Base-by-base conservation (phyloP, 2,797 vertebrate genomes). In the Falco naumanni region DNA sequence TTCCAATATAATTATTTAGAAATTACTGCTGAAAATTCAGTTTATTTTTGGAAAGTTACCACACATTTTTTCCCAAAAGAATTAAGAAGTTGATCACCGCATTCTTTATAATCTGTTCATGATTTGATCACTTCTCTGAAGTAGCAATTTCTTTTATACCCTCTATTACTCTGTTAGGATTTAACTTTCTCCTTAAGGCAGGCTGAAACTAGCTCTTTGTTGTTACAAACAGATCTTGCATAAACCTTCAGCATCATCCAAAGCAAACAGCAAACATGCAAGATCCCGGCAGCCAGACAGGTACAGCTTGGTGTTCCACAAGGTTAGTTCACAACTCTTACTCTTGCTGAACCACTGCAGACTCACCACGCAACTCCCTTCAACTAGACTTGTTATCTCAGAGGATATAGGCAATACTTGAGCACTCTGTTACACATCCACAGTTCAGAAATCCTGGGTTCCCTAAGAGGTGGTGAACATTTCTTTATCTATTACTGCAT, bases 201-300 rank as follows among this genome's bases (percentile, higher is more conserved):
- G 33, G 51, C 34, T 87, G 51, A 70, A 80, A 48, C 47, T 18
- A 48, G 53, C 33, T 79, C 13, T 72, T 56, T 57, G 41, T 45
- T 28, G 8, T 79, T 43, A 14, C 63, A 64, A n/a, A 28, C 25
- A 87, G 70, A 56, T 37, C 59, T 79, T 50, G 34, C 50, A 13
- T 2, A 45, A 78, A 31, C 10, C n/a, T 47, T 28, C 60, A 65
- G 39, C 83, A 41, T 10, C 43, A 21, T 18, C 33, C 7, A 3
- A 65, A 28, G 21, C 8, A 11, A 33, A 33, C 17, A 41, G 64
- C 33, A 74, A 69, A 51, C 16, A 7, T 0, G 0, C 13, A 5
- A 25, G 21, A 39, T 26, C 31, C 39, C 15, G 3, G 34, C 70
- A 56, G 7, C 18, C n/a, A 47, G 54, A n/a, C 8, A 3, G 29